A percentile compares a stretch with the other conserved stretches of the same genome.
Conservation (phyloP, 2,797 vertebrate genomes). For the Hyperoplus lanceolatus region DNA sequence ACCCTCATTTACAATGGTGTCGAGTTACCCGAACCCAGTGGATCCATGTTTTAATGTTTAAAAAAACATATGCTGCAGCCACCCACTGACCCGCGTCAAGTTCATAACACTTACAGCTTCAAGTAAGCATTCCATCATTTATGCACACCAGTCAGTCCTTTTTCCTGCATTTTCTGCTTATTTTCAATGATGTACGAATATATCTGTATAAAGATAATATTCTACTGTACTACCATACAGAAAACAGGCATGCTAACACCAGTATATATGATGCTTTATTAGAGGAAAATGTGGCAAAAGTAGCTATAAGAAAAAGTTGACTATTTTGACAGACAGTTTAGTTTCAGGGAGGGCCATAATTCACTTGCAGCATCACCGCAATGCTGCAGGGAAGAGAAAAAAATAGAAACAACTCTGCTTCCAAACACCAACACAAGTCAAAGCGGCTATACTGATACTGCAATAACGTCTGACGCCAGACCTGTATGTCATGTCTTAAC, state of each 20-base stretch:
- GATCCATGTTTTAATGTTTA: neutral
- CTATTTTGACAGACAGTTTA: neutral
- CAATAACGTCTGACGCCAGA: too few relatives aligned
- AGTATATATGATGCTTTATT: neutral
- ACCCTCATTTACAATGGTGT: too few relatives aligned
- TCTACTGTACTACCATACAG: neutral
- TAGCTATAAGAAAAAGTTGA: neutral
- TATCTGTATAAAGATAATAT: neutral
- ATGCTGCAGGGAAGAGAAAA: neutral
- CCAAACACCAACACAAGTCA: neutral
- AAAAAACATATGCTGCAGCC: neutral
- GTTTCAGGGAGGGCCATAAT: neutral
- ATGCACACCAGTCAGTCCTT: neutral
- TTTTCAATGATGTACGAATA: neutral
- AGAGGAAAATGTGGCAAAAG: neutral
- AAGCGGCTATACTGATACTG: neutral
- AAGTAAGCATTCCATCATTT: neutral
- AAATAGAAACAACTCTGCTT: neutral
- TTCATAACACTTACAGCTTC: neutral
- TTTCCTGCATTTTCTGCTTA: neutral
- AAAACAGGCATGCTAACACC: neutral
- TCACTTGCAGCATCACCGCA: neutral
- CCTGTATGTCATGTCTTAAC: neutral
- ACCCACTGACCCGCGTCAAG: neutral
- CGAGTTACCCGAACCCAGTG: neutral